Evolutionary conservation across 2,113 vertebrate species (phyloP).

Genomic region (Empidonax traillii): DNA sequence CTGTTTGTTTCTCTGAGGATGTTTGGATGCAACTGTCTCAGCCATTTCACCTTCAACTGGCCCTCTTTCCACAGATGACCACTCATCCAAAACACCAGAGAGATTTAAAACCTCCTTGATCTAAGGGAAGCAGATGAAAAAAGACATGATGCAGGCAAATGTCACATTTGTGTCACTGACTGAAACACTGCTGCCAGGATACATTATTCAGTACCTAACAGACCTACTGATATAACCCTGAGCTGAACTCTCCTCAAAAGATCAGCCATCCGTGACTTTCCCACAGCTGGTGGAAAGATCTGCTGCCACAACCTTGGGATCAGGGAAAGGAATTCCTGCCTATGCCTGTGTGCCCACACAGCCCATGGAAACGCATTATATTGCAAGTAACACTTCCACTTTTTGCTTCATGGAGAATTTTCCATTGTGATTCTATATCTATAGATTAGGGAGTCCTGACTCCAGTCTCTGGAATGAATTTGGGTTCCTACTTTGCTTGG

Average conservation of each 20-base stretch:
- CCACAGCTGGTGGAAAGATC: neutral
- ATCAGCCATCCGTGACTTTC: neutral
- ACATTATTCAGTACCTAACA: conserved; percentile 39
- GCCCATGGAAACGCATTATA: neutral
- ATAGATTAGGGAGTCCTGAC: neutral
- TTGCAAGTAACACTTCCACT: fast-evolving
- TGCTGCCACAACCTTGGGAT: neutral
- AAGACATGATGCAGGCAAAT: conserved; percentile 47
- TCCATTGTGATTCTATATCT: neutral
- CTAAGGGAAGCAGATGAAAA: neutral
- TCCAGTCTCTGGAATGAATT: neutral
- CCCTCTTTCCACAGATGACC: conserved; percentile 28
- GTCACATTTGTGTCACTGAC: conserved; percentile 42
- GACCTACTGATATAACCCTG: neutral
- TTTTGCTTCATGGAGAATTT: neutral
- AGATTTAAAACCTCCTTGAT: conserved; percentile 38
- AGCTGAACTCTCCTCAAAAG: neutral
- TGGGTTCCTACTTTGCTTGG: neutral
- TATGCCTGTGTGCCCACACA: fast-evolving
- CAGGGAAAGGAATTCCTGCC: neutral
- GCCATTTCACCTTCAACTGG: conserved; percentile 7
- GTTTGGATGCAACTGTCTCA: conserved; percentile 8
- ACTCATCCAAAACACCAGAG: conserved; percentile 26
- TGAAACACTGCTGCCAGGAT: conserved; percentile 31
- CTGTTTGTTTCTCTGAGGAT: conserved; percentile 10